A percentile compares a stretch with the other conserved stretches of the same genome.
Conservation (phyloP, 2,113 vertebrate species). For the Aviceda subcristata region DNA sequence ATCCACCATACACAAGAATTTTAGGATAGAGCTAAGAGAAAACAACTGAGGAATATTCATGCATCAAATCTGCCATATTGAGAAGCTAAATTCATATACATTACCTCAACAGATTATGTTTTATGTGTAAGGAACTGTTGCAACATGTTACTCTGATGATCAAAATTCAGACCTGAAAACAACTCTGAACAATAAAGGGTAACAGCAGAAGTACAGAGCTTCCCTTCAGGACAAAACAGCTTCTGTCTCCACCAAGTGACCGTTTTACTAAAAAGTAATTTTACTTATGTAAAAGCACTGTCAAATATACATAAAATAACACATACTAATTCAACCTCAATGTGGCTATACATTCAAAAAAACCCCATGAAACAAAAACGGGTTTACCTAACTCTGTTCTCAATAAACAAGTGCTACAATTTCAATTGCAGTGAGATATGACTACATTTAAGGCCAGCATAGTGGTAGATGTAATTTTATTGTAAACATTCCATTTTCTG, state of each 20-base stretch:
- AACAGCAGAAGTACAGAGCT: not conserved
- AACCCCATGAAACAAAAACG: not conserved
- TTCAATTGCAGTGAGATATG: not conserved
- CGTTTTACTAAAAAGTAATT: not conserved
- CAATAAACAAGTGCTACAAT: not conserved
- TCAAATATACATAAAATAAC: not conserved
- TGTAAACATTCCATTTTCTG: not conserved
- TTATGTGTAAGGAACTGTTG: not conserved
- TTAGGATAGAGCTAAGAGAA: not conserved
- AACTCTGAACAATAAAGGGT: not conserved
- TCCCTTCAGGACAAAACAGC: not conserved
- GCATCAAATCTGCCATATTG: not conserved
- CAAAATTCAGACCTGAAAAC: not conserved
- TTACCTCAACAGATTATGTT: not conserved
- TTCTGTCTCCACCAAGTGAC: not conserved
- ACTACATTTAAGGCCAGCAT: not conserved
- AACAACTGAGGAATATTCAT: not conserved
- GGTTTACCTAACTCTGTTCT: not conserved
- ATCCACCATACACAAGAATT: not conserved
- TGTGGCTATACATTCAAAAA: not conserved
- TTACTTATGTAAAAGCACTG: not conserved
- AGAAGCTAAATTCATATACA: not conserved
- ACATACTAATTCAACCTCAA: not conserved
- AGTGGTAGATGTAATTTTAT: not conserved
- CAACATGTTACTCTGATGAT: not conserved